Percentiles rank a stretch among this genome's conserved stretches.
These are phyloP conservation scores for Parazoanthus atlanticus DNA, from an alignment of 92 coral and sea anemone genomes.

Conservation along the genomic window DNA sequence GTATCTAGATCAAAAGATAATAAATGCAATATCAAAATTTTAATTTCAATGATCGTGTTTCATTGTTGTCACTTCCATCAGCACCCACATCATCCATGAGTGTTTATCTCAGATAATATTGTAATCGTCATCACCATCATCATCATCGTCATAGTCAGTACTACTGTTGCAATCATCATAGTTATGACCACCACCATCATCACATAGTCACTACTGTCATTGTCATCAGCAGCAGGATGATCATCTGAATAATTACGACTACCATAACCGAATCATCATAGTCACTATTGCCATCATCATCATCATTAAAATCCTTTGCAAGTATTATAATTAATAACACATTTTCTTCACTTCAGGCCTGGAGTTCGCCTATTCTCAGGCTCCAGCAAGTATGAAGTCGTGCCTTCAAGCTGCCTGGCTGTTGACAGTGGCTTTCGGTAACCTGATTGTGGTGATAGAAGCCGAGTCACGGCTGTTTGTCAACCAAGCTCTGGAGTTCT, in stretches of 20 bases:
- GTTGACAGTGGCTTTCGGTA: slow-evolving; percentile 79
- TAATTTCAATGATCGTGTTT: too few species aligned
- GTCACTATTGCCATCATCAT: neutral
- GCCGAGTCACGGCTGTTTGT: slow-evolving; percentile 70
- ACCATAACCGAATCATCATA: neutral
- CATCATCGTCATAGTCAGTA: too few species aligned
- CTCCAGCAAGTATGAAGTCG: slow-evolving; percentile 84
- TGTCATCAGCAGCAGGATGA: too few species aligned
- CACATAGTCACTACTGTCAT: neutral
- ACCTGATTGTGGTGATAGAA: slow-evolving; percentile 84
- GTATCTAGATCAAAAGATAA: too few species aligned
- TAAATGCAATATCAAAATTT: too few species aligned
- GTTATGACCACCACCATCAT: neutral
- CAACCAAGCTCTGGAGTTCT: slow-evolving; percentile 71
- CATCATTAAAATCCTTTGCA: neutral
- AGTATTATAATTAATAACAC: neutral
- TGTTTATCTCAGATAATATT: too few species aligned
- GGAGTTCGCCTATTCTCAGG: slow-evolving; percentile 87
- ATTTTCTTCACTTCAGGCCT: slow-evolving; percentile 50
- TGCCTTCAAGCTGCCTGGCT: slow-evolving; percentile 91
- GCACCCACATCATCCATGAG: too few species aligned
- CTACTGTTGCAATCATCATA: neutral
- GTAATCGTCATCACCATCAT: too few species aligned
- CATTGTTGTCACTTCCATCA: too few species aligned
- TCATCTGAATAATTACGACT: too few species aligned